These are phyloP conservation scores for Melanocharis versteri DNA, from an alignment of 2,113 vertebrate genomes.

Conservation along the genomic window DNA sequence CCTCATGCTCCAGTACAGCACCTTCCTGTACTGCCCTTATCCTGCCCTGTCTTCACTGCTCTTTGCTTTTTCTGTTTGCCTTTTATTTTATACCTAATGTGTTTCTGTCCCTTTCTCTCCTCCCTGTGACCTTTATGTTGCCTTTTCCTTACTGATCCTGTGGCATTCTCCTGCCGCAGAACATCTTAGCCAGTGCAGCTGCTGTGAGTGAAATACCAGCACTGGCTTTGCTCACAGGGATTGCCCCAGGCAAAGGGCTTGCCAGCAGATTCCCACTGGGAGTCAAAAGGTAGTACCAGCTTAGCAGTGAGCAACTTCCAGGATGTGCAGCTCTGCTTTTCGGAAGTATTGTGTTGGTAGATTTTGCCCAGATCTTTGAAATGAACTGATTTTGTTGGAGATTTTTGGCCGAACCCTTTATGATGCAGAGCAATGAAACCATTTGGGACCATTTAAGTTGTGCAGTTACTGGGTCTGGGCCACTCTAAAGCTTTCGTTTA, in stretches of 20 bases:
- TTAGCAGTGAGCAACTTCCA: not conserved
- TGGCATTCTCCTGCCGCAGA: not conserved
- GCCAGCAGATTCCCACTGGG: not conserved
- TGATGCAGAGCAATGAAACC: not conserved
- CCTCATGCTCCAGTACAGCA: not conserved
- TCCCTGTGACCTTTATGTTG: not conserved
- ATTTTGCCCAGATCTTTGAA: not conserved
- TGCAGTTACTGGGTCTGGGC: not conserved
- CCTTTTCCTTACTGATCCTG: not conserved
- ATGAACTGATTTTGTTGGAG: not conserved
- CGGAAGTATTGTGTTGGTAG: not conserved
- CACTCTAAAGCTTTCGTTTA: not conserved
- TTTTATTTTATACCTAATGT: not conserved
- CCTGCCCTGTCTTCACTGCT: not conserved
- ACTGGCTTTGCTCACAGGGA: fast-evolving
- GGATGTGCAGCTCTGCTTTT: not conserved
- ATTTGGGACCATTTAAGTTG: not conserved
- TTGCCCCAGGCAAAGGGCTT: not conserved
- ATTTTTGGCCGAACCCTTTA: not conserved
- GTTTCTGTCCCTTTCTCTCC: not conserved
- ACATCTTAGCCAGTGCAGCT: not conserved
- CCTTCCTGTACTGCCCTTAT: not conserved
- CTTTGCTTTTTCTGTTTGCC: not conserved
- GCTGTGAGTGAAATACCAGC: not conserved
- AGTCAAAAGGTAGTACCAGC: not conserved